phyloP scores from a whole-genome alignment of 1,140 invertebrate species.

The Steinernema khuongi region DNA sequence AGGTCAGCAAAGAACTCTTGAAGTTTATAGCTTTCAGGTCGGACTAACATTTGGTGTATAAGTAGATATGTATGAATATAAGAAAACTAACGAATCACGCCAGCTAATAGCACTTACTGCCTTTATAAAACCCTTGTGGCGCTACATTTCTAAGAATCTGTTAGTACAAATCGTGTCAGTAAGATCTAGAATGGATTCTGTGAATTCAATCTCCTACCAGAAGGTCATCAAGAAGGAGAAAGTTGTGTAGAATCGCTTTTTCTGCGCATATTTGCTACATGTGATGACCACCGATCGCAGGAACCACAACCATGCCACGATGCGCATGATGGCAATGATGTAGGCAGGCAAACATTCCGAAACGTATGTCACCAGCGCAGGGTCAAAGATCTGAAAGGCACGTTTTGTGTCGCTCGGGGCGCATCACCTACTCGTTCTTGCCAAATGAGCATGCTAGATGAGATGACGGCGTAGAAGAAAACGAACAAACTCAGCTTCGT shows the following conservation, averaged over 20 bases:
- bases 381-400: constrained; percentile 71
- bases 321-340: constrained; percentile 70
- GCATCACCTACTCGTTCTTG: constrained; percentile 21
- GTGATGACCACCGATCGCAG: constrained; percentile 75
- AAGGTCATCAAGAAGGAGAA: constrained; percentile 74
- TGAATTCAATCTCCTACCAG: constrained; percentile 65
- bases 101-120: no score
- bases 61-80: no score
- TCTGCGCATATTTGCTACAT: constrained; percentile 75
- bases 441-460: constrained; percentile 20
- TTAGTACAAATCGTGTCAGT: no score
- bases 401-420: neutral
- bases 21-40: no score
- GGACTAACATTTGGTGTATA: no score
- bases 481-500: constrained; percentile 69
- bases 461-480: constrained; percentile 67
- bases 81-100: no score
- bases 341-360: constrained; percentile 84
- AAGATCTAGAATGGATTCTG: constrained; percentile 23
- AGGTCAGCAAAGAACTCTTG: no score
- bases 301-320: constrained; percentile 78
- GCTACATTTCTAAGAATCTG: no score
- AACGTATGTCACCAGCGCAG: constrained; percentile 77
- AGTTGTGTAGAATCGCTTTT: constrained; percentile 68
- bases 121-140: no score